Conservation (phyloP, 2,797 vertebrate genomes). For the Enteromius unitaeniatus region DNA sequence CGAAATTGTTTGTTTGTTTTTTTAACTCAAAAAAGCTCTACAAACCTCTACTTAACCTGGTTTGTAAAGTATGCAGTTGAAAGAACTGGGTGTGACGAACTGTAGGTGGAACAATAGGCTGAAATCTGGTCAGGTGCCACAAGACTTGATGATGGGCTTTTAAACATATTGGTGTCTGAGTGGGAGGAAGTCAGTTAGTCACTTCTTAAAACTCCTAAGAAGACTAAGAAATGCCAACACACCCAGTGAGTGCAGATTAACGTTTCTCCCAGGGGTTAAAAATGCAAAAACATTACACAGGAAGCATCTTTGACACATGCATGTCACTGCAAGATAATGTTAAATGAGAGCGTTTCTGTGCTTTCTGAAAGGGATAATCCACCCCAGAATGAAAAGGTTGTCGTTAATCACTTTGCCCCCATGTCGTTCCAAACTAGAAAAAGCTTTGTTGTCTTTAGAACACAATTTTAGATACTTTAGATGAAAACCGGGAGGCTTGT, state of each 20-base stretch:
- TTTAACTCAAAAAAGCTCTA: too few relatives aligned
- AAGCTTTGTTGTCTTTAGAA: too few relatives aligned
- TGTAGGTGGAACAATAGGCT: constrained; percentile 28
- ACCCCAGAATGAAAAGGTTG: too few relatives aligned
- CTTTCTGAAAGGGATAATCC: too few relatives aligned
- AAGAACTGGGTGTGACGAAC: constrained; percentile 9
- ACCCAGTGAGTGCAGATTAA: constrained; percentile 21
- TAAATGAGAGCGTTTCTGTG: background rate
- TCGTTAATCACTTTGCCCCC: too few relatives aligned
- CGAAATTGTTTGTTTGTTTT: background rate
- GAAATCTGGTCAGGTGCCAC: constrained; percentile 33
- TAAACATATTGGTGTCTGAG: background rate
- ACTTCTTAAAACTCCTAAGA: background rate
- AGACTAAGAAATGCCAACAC: constrained; percentile 29
- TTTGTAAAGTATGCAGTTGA: background rate
- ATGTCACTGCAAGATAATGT: background rate
- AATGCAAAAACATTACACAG: constrained; percentile 1
- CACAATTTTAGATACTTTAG: too few relatives aligned
- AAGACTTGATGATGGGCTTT: constrained; percentile 23
- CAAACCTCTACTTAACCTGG: constrained; percentile 5
- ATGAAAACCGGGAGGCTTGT: too few relatives aligned
- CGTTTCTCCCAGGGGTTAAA: constrained; percentile 9
- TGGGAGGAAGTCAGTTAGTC: constrained; percentile 31
- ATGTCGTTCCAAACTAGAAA: too few relatives aligned
- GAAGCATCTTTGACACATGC: background rate